Base-by-base conservation (phyloP, 2,797 vertebrate species). In the Poecilia picta region DNA sequence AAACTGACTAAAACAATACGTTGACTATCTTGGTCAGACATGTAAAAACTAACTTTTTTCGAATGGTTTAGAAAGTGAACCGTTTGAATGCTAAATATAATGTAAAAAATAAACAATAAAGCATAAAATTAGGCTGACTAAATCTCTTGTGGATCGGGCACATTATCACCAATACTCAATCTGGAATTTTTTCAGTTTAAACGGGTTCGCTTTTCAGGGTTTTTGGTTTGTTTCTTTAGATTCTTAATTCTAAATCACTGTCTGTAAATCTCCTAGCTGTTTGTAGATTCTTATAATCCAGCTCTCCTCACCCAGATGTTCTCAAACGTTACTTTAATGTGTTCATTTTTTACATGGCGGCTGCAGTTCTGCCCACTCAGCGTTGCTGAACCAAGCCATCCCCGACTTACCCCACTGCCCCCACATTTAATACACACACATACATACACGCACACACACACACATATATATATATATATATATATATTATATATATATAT, bases 351-450 rank as follows among this genome's bases (percentile, higher is more conserved):
- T 49, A 75, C 28, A 73, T 8, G 43, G 43, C 66, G 49, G 39
- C 33, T 74, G 53, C 25, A 11, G 0, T 76, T 80, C 62, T 62
- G 79, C 85, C 53, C 66, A 73, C 72, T 43, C 75, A 75, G 77
- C 76, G 31, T 6, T 76, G 47, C 75, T 55, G 43, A 87, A 23
- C 77, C 70, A 8, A 20, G 43, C 57, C 51, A 41, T 73, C 66
- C 68, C 74, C 53, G 76, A 72, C 78, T 57, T 72, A 39, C 81
- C 49, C 84, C 77, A 25, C 78, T 82, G 82, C 76, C 84, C 66
- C 82, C 73, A 88, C 78, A 87, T 91, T 83, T 74, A 15, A 83
- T 71, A 45, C 41, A 23, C 11, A 25, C 47, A 33, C 31, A 53
- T 31, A 28, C 78, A 79, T 25, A 81, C 74, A 77, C 53, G 72